A percentile compares a stretch with the other conserved stretches of the same genome.
Conservation (phyloP, 2,113 vertebrate genomes). For the Beaufortia kweichowensis region DNA sequence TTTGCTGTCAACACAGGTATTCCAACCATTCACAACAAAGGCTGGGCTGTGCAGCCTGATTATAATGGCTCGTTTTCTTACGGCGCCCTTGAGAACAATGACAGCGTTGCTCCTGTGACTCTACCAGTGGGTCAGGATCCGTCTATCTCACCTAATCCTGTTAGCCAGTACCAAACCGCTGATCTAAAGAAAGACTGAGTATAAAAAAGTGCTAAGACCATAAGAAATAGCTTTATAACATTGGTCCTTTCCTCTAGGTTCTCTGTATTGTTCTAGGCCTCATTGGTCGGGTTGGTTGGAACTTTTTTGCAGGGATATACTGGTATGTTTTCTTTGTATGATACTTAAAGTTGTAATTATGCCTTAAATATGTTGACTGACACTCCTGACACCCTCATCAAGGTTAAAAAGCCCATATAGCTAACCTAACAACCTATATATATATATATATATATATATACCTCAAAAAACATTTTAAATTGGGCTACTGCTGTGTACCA, state of each 20-base stretch:
- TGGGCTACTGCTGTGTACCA: neutral
- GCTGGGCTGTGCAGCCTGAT: slow-evolving; percentile 83
- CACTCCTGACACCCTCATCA: neutral
- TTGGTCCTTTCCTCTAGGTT: slow-evolving; percentile 4
- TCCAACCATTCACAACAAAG: slow-evolving; percentile 89
- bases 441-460: too few relatives aligned
- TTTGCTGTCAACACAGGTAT: slow-evolving; percentile 74
- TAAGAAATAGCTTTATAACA: neutral
- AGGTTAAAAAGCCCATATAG: neutral
- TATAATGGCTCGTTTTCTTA: slow-evolving; percentile 91
- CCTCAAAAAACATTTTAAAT: neutral
- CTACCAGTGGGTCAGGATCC: slow-evolving; percentile 77
- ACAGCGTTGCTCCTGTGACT: slow-evolving; percentile 76
- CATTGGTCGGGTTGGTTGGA: neutral
- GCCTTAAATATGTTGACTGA: slow-evolving; percentile 12
- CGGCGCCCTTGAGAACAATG: slow-evolving; percentile 88
- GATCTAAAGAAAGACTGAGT: slow-evolving; percentile 79
- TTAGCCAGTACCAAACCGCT: slow-evolving; percentile 65
- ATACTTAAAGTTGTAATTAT: neutral
- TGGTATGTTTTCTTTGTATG: slow-evolving; percentile 7
- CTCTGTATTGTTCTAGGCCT: neutral
- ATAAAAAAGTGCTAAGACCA: neutral
- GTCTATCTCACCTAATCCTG: slow-evolving; percentile 45
- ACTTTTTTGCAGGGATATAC: neutral
- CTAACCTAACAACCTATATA: neutral